Evolutionary conservation across 2,888 invertebrate genomes (phyloP).

Genomic region (Microctonus hyperodae): DNA sequence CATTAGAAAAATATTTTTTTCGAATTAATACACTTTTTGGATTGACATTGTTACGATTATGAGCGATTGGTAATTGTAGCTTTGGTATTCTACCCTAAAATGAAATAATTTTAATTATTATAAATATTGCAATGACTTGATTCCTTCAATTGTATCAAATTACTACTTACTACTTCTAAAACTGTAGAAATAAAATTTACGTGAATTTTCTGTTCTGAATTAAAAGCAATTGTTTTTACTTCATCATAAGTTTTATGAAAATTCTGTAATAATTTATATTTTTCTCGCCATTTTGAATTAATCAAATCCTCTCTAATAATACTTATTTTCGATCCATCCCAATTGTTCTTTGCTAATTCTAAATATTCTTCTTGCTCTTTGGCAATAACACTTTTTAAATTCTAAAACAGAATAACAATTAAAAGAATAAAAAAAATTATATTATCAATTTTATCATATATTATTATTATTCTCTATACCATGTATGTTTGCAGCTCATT

Average conservation of each 20-base stretch:
- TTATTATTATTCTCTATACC: too few species aligned
- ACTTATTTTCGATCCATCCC: conserved; percentile 37
- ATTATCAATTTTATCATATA: too few species aligned
- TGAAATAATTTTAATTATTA: conserved; percentile 26
- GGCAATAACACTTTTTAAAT: conserved; percentile 35
- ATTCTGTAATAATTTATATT: conserved; percentile 36
- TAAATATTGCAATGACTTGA: background rate
- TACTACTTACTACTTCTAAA: conserved; percentile 40
- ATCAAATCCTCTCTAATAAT: conserved; percentile 42
- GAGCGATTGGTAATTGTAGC: conserved; percentile 39
- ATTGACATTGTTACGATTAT: conserved; percentile 20
- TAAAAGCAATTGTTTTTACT: conserved; percentile 44
- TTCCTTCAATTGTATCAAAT: background rate
- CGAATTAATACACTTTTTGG: conserved; percentile 25
- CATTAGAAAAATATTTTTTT: background rate
- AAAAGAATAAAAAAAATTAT: background rate
- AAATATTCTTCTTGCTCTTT: conserved; percentile 49
- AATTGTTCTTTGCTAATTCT: conserved; percentile 44
- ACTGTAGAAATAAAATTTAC: conserved; percentile 39
- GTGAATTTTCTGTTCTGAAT: conserved; percentile 40
- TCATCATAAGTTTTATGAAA: conserved; percentile 49
- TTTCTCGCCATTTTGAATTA: conserved; percentile 44
- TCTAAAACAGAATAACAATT: conserved; percentile 19
- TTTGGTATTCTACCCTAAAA: conserved; percentile 41
- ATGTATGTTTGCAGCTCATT: conserved; percentile 44